Conservation (phyloP, 2,888 invertebrate species). For the Nomada ferruginata region DNA sequence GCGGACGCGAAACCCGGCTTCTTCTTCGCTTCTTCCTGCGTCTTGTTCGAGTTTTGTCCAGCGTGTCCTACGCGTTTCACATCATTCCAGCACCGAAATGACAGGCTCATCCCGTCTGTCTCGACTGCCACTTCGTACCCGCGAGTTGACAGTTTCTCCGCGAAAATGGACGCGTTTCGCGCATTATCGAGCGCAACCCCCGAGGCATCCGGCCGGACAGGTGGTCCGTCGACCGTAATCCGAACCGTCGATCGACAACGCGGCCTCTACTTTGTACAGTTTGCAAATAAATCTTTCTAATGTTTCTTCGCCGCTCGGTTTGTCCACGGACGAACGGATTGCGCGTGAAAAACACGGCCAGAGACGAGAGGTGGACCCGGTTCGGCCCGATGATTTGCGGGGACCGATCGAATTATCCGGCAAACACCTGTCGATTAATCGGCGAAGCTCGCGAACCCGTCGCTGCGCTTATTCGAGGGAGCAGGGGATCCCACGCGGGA, state of each 20-base stretch:
- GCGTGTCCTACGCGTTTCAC: background rate
- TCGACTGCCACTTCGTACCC: constrained; percentile 47
- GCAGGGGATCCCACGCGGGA: constrained; percentile 8
- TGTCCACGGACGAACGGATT: background rate
- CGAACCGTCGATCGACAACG: background rate
- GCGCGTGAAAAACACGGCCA: background rate
- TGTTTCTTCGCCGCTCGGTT: background rate
- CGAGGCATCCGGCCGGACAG: background rate
- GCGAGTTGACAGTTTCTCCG: constrained; percentile 18
- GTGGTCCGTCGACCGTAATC: background rate
- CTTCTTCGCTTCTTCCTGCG: constrained; percentile 1
- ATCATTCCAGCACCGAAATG: constrained; percentile 12
- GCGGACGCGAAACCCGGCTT: background rate
- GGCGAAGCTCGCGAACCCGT: background rate
- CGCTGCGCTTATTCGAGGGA: background rate
- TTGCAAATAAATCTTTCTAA: constrained; percentile 3
- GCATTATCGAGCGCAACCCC: too few species aligned
- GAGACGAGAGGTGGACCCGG: background rate
- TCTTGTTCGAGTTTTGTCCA: background rate
- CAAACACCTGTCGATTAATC: background rate
- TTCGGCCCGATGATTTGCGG: background rate
- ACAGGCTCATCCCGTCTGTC: constrained; percentile 19
- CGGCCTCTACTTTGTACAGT: constrained; percentile 4
- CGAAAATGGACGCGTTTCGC: background rate
- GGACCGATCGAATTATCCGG: background rate